A percentile compares a stretch with the other conserved stretches of the same genome.
Conservation (phyloP, 2,888 invertebrate genomes). For the Caenorhabditis becei region DNA sequence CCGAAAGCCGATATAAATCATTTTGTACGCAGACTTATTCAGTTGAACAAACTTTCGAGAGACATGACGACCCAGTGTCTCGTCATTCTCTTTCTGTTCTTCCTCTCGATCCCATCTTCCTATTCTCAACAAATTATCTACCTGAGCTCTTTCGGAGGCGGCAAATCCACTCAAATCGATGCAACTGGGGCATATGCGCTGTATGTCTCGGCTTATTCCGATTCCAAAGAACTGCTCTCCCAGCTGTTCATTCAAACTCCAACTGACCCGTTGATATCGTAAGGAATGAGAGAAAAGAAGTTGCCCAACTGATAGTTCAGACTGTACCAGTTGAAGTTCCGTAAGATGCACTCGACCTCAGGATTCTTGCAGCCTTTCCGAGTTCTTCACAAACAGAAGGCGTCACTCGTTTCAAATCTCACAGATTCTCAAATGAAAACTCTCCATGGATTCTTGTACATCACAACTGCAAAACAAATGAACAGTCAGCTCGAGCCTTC, state of each 20-base stretch:
- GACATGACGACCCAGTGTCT: background rate
- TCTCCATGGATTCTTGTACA: conserved; percentile 25
- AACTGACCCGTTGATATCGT: conserved; percentile 9
- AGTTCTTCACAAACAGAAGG: conserved; percentile 3
- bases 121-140: conserved; percentile 18
- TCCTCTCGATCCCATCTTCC: background rate
- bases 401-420: conserved; percentile 25
- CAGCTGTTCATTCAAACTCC: conserved; percentile 15
- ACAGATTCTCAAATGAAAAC: conserved; percentile 23
- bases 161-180: conserved; percentile 7
- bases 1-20: background rate
- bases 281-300: background rate
- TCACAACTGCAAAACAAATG: conserved; percentile 37
- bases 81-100: background rate
- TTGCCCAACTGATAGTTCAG: background rate
- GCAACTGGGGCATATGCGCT: conserved; percentile 23
- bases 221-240: conserved; percentile 6
- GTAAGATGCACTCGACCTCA: conserved; percentile 19
- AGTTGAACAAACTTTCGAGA: background rate
- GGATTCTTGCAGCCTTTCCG: conserved; percentile 38
- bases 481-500: background rate
- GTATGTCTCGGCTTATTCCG: conserved; percentile 33
- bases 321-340: conserved; percentile 36
- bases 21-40: background rate
- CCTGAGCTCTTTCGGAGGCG: conserved; percentile 15